Evolutionary conservation across 2,888 invertebrate species (phyloP), one percentile per base, ranked within the genome.

Genomic region (Cosmia trapezina): DNA sequence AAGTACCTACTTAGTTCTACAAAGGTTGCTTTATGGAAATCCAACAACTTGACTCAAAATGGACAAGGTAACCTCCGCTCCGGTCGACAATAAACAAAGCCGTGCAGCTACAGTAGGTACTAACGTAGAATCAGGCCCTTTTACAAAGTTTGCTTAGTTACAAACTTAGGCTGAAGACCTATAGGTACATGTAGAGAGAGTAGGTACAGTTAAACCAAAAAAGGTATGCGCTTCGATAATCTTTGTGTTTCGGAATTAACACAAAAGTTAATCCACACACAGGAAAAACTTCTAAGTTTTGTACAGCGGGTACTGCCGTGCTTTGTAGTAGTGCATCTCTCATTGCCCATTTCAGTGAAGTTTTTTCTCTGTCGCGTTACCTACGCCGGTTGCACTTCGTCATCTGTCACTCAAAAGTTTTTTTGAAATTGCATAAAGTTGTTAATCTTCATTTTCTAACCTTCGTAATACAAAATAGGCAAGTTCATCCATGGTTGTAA

Each of bases 41-140:
- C 37, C 28, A 37, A 9, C 22, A 45, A 37, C 2, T 49, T 49
- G 8, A 19, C 19, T 43, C 14, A 33, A 56, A 54, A 22, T 56
- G 8, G 14, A 65, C 47, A 64, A 56, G n/a, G 49, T 73, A 76
- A 77, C 43, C 68, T 66, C 19, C n/a, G n/a, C n/a, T n/a, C n/a
- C 22, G 53, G 12, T 17, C 37, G 76, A 76, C 63, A 53, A 49
- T 14, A 14, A 57, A 76, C 56, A 67, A 65, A 73, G 41, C 33
- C 47, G 28, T 53, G 47, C 51, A 60, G 51, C 45, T 47, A 77
- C 28, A 11, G 22, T n/a, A n/a, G n/a, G n/a, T 69, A 33, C 3
- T 53, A 47, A 47, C 60, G 45, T 9, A 45, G 17, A 61, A 45
- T 45, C 56, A 49, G 22, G 28, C 57, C 12, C 22, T 70, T n/a